Evolutionary conservation across 2,888 invertebrate genomes (phyloP).

Genomic region (Neuroscelio doddi): DNA sequence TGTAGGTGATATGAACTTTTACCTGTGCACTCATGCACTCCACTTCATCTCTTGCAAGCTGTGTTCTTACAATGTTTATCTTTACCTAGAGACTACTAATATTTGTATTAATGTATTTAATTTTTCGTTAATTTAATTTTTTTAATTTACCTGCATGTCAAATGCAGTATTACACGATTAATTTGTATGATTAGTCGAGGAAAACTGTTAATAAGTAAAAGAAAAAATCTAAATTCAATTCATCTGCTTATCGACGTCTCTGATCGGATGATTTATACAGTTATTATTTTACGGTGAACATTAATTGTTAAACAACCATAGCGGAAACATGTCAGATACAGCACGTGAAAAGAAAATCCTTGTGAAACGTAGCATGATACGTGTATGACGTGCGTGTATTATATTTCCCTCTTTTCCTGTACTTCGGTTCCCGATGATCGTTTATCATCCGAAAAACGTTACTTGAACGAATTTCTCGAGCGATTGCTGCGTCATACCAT

Average conservation of each 20-base stretch:
- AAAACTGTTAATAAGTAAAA: too few species aligned
- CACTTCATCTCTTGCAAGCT: neutral
- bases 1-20: slow-evolving; percentile 15
- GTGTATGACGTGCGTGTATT: slow-evolving; percentile 29
- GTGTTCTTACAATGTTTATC: neutral
- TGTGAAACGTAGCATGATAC: slow-evolving; percentile 42
- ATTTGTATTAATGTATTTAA: too few species aligned
- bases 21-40: neutral
- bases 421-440: slow-evolving; percentile 53
- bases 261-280: slow-evolving; percentile 60
- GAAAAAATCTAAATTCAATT: too few species aligned
- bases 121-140: too few species aligned
- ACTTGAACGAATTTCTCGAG: slow-evolving; percentile 57
- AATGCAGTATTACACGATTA: too few species aligned
- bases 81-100: neutral
- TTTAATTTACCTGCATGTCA: too few species aligned
- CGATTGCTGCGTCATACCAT: slow-evolving; percentile 55
- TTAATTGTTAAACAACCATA: slow-evolving; percentile 66
- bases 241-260: slow-evolving; percentile 20
- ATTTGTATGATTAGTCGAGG: too few species aligned
- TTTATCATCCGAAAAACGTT: slow-evolving; percentile 65
- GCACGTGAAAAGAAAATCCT: slow-evolving; percentile 59
- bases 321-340: slow-evolving; percentile 67
- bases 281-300: slow-evolving; percentile 60
- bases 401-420: slow-evolving; percentile 25